Conservation (phyloP, 2,797 vertebrate genomes). For the Thalassophryne amazonica region DNA sequence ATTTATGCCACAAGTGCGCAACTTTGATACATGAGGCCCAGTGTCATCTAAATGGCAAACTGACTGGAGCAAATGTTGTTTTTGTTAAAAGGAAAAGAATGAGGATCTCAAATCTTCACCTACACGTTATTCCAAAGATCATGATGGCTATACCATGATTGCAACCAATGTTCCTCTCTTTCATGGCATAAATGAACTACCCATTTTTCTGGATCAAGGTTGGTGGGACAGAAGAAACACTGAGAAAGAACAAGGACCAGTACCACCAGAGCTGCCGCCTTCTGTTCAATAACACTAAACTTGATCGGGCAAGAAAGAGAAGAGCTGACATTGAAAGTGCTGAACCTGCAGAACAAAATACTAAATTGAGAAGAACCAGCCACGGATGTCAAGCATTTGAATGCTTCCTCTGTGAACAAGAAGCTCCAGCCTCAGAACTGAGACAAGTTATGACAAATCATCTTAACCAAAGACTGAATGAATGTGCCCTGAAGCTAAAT, state of each 20-base stretch:
- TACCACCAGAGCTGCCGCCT: background rate
- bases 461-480: background rate
- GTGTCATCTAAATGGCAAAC: too few relatives aligned
- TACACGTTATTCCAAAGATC: background rate
- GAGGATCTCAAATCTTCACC: background rate
- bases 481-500: background rate
- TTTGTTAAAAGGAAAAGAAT: background rate
- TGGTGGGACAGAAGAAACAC: background rate
- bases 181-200: slow-evolving; percentile 1
- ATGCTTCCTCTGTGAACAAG: slow-evolving; percentile 1
- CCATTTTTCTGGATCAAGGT: slow-evolving; percentile 1
- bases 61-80: too few relatives aligned
- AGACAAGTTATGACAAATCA: slow-evolving; percentile 12
- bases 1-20: too few relatives aligned
- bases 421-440: background rate
- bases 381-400: background rate
- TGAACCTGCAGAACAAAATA: background rate
- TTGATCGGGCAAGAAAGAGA: background rate
- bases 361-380: background rate
- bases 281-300: background rate
- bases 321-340: background rate
- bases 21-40: too few relatives aligned
- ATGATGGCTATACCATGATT: slow-evolving; percentile 1
- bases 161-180: slow-evolving; percentile 7
- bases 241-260: background rate